Evolutionary conservation across 2,113 vertebrate species (phyloP).

Genomic region (Neodontobutis hainanensis): DNA sequence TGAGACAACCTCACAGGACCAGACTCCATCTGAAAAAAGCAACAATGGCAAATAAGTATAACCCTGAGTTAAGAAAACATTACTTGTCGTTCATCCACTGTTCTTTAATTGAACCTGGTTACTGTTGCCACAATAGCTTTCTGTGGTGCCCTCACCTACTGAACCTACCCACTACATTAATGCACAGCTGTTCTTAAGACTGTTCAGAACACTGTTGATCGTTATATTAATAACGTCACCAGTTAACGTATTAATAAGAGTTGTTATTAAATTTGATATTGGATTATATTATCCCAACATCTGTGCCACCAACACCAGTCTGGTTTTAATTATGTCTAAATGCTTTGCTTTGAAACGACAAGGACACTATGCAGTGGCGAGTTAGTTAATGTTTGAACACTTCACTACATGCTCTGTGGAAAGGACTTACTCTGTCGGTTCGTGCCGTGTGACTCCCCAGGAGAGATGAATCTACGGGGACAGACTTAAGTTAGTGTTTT

Average conservation of each 20-base stretch:
- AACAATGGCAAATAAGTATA: conserved; percentile 3
- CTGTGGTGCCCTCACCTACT: background rate
- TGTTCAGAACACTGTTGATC: background rate
- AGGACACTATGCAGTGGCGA: background rate
- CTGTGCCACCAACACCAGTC: conserved; percentile 2
- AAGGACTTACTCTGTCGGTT: conserved; percentile 76
- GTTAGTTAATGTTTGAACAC: background rate
- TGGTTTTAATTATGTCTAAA: conserved; percentile 7
- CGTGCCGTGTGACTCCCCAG: conserved; percentile 79
- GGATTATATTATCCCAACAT: conserved; percentile 10
- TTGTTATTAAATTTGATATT: conserved; percentile 6
- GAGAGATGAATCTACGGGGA: conserved; percentile 79
- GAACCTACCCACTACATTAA: background rate
- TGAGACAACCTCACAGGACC: conserved; percentile 60
- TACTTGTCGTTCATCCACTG: background rate
- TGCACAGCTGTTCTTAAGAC: background rate
- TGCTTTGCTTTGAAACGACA: background rate
- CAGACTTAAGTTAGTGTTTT: conserved; percentile 39
- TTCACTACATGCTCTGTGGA: background rate
- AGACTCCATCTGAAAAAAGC: conserved; percentile 67
- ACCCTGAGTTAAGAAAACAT: background rate
- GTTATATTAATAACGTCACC: background rate
- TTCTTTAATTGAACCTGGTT: background rate
- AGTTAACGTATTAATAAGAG: background rate
- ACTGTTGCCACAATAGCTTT: too few species aligned